These are phyloP conservation scores for Acipenser ruthenus DNA, from an alignment of 2,797 vertebrate genomes.

Conservation along the genomic window DNA sequence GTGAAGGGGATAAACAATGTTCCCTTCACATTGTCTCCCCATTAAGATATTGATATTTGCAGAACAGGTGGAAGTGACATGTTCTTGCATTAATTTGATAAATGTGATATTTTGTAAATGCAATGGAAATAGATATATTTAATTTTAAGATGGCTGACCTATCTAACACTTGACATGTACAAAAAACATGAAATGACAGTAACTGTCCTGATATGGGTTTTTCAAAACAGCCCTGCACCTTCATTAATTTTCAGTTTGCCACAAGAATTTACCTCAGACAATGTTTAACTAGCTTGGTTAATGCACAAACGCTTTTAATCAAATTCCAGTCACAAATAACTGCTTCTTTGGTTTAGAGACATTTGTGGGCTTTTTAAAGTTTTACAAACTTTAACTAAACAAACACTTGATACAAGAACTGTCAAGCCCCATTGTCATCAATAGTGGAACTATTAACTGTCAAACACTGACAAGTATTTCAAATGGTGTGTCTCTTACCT, in stretches of 20 bases:
- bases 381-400: neutral
- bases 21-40: no score
- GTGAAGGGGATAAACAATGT: no score
- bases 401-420: neutral
- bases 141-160: no score
- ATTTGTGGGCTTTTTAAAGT: neutral
- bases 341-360: neutral
- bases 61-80: no score
- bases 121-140: no score
- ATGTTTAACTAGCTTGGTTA: conserved; percentile 2
- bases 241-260: neutral
- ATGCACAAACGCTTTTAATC: neutral
- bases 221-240: neutral
- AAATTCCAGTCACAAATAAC: neutral
- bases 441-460: neutral
- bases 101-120: no score
- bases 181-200: no score
- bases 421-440: neutral
- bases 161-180: no score
- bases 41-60: no score
- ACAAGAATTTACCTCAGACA: neutral
- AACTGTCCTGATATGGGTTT: neutral
- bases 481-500: conserved; percentile 41
- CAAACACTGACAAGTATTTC: neutral
- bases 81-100: no score